Evolutionary conservation across 2,797 vertebrate species (phyloP), one percentile per base, ranked within the genome.

Genomic region (Catharus ustulatus): DNA sequence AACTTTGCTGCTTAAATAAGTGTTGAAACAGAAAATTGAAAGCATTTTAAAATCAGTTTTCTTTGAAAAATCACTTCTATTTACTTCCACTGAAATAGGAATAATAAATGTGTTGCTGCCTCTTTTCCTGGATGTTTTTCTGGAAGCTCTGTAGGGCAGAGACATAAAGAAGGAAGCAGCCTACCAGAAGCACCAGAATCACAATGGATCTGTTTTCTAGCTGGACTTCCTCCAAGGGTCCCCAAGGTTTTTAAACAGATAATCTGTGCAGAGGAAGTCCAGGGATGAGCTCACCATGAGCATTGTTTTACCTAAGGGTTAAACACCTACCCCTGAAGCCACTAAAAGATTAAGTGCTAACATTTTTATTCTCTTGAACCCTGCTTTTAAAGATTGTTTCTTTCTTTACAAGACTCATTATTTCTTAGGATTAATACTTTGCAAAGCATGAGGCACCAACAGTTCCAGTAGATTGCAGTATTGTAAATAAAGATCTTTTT

Each of bases 171-270:
- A 89, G 94, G 89, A 95, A 96, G 63, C 42, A 75, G 73, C 42
- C 84, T 72, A 76, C 32, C 57, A 92, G 32, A 93, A 85, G 51
- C 51, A 87, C 57, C 55, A 94, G 72, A 73, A 77, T 86, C 77
- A 95, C 82, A 95, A 93, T 78, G 64, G 59, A 66, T 80, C 57
- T 95, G 91, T 92, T 92, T 93, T 85, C 79, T 94, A 90, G 75
- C 58, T 94, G 92, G 93, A 96, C 51, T 95, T 95, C 85, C 79
- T 93, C 93, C 94, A 95, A 79, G 91, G 89, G 93, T 96, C 90
- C 80, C 80, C 67, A 85, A 78, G 89, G 93, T 93, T 93, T 96
- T 90, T 79, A 85, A 96, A 94, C 95, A 95, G 91, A 93, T 83
- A 91, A 54, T 52, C 23, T 36, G 59, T 92, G 54, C 61, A 95